These are phyloP conservation scores for Lutjanus campechanus DNA, from an alignment of 2,797 vertebrate species.

Conservation along the genomic window DNA sequence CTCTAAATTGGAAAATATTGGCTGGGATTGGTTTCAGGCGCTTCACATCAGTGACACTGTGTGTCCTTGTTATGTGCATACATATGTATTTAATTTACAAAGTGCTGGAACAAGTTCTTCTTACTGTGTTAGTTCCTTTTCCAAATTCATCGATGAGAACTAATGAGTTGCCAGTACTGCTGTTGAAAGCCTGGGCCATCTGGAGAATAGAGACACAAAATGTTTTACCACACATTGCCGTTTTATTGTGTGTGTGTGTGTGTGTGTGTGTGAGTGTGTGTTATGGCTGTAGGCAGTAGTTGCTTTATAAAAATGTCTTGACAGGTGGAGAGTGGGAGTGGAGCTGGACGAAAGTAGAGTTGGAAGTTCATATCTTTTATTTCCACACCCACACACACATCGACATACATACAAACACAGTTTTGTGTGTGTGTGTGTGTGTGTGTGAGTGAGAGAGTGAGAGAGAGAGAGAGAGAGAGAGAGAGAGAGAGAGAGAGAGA, in stretches of 20 bases:
- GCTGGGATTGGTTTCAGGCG: conserved; percentile 43
- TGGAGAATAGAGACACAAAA: conserved; percentile 71
- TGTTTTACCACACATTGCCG: conserved; percentile 32
- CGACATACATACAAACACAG: conserved; percentile 24
- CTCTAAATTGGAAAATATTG: conserved; percentile 39
- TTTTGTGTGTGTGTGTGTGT: conserved; percentile 4
- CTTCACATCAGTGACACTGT: conserved; percentile 40
- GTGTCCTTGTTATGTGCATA: conserved; percentile 42
- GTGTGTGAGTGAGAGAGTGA: conserved; percentile 8
- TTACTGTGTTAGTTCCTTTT: conserved; percentile 97
- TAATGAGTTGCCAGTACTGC: conserved; percentile 92
- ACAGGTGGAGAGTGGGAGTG: conserved; percentile 89
- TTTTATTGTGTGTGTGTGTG: conserved; percentile 36
- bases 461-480: background rate
- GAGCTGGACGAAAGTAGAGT: conserved; percentile 86
- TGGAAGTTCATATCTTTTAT: conserved; percentile 86
- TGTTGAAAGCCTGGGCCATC: conserved; percentile 94
- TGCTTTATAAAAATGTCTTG: conserved; percentile 88
- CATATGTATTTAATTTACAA: conserved; percentile 50
- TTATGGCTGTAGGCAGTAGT: conserved; percentile 40
- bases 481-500: background rate
- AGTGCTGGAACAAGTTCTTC: conserved; percentile 55
- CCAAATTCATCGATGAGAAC: conserved; percentile 98
- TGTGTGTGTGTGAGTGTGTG: conserved; percentile 30
- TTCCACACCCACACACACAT: conserved; percentile 82